Evolutionary conservation across 1,140 invertebrate species (phyloP), one percentile per base, ranked within the genome.

Genomic region (Ceratosolen fusciceps): DNA sequence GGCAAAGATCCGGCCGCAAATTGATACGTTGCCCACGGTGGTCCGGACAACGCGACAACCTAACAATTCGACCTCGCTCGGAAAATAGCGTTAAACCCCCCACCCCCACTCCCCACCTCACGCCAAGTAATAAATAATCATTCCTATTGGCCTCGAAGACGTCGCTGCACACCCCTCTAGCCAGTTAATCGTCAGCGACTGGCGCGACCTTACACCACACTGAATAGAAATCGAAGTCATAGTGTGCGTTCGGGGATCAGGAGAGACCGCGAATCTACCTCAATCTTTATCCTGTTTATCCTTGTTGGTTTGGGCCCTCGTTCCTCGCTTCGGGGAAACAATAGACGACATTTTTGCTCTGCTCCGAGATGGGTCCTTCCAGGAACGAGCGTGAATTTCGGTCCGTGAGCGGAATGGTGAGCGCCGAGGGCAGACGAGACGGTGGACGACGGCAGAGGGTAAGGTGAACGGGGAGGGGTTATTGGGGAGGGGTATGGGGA

Each of bases 121-220:
- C 49, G 56, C 16, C 12, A 1, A 47, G 78, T 60, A 74, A 79
- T 79, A n/a, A n/a, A n/a, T 79, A 79, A 79, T 79, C 77, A 79
- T 74, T 60, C 72, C 31, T 52, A 74, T 74, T 79, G 77, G 71
- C 72, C 71, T 8, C 34, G 31, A 21, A 54, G n/a, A n/a, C n/a
- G n/a, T n/a, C n/a, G n/a, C n/a, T n/a, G n/a, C n/a, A n/a, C n/a
- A n/a, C n/a, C n/a, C n/a, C n/a, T n/a, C n/a, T n/a, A n/a, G n/a
- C n/a, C n/a, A n/a, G n/a, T n/a, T n/a, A n/a, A n/a, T n/a, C n/a
- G n/a, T n/a, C n/a, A n/a, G 14, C 14, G 34, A 37, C 2, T 29
- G 49, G 31, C 31, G n/a, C 9, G 26, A 21, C 39, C 24, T n/a
- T 26, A 65, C 43, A 56, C 58, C 73, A 79, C 62, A 79, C 65